phyloP scores from a whole-genome alignment of 1,140 invertebrate genomes.

The Cherax destructor region DNA sequence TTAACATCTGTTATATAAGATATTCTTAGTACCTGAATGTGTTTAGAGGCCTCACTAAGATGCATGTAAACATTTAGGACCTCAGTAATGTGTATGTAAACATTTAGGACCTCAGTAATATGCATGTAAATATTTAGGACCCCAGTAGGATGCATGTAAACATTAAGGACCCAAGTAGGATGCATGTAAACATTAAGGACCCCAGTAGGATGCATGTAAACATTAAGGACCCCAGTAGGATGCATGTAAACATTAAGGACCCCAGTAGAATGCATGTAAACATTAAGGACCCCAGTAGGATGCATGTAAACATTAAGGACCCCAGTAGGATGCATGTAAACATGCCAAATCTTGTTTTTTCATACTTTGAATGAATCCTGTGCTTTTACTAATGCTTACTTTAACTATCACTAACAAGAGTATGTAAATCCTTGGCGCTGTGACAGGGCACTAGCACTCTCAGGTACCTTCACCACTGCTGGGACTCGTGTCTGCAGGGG shows the following conservation, averaged over 20 bases:
- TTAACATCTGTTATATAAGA: too few species aligned
- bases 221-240: not conserved
- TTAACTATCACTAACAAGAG: not conserved
- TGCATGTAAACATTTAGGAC: too few species aligned
- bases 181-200: too few species aligned
- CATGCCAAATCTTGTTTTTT: not conserved
- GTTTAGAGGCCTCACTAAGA: too few species aligned
- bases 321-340: not conserved
- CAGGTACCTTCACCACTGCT: not conserved
- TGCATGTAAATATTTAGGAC: not conserved
- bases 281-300: too few species aligned
- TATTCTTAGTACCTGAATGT: too few species aligned
- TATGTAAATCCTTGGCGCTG: not conserved
- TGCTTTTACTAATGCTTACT: not conserved
- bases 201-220: too few species aligned
- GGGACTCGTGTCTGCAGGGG: not conserved
- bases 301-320: not conserved
- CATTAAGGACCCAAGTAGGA: not conserved
- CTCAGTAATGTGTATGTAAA: too few species aligned
- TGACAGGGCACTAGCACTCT: too few species aligned
- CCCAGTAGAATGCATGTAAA: too few species aligned
- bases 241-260: too few species aligned
- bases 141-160: not conserved
- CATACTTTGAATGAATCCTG: not conserved
- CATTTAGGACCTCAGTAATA: too few species aligned